These are phyloP conservation scores for Falco concolor DNA, from an alignment of 2,797 vertebrate species.

Conservation along the genomic window DNA sequence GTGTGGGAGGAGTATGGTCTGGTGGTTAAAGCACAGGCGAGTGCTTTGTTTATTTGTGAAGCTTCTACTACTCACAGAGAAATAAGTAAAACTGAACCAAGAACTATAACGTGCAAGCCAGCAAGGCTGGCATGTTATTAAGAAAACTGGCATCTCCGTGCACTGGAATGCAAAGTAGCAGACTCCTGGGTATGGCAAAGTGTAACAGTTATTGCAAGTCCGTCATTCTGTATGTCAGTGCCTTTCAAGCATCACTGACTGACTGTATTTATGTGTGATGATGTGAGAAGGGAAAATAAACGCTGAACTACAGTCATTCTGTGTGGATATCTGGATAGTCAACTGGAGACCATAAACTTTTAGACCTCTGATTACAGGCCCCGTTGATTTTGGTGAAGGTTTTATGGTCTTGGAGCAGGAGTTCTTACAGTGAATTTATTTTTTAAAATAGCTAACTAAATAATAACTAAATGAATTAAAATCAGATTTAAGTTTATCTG, in stretches of 20 bases:
- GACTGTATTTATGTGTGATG: neutral
- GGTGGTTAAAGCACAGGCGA: neutral
- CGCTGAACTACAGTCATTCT: neutral
- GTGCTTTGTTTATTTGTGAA: neutral
- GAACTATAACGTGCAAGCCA: conserved; percentile 1
- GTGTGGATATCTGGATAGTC: neutral
- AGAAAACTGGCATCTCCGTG: neutral
- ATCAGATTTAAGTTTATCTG: neutral
- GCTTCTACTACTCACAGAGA: neutral
- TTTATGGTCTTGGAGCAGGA: neutral
- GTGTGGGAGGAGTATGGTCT: neutral
- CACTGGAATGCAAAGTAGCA: neutral
- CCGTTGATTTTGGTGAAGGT: neutral
- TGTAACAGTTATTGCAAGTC: neutral
- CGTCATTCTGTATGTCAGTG: neutral
- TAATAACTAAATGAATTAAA: too few relatives aligned
- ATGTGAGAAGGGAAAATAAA: neutral
- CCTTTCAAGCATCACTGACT: neutral
- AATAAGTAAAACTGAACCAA: neutral
- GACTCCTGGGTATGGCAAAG: neutral
- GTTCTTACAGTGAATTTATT: neutral
- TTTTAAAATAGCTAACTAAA: too few relatives aligned
- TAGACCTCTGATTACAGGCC: neutral
- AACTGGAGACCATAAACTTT: neutral
- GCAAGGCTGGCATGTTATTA: neutral